phyloP scores from a whole-genome alignment of 2,888 invertebrate species.

The Drosophila subsilvestris region DNA sequence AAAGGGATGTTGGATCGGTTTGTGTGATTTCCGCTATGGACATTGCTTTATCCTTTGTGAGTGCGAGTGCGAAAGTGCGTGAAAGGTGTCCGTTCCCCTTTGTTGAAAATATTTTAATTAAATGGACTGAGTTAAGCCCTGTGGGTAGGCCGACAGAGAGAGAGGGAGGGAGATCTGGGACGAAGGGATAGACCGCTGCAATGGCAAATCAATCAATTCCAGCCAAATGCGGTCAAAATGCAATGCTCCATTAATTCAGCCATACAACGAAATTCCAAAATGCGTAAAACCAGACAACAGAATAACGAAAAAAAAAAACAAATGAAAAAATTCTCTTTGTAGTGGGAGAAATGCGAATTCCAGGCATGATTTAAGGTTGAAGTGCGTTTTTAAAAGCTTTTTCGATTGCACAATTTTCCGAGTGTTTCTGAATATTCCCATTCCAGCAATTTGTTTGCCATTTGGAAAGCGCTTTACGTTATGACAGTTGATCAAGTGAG shows the following conservation, averaged over 20 bases:
- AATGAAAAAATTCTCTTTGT: slow-evolving; percentile 26
- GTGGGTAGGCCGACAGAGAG: slow-evolving; percentile 12
- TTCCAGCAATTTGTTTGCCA: slow-evolving; percentile 10
- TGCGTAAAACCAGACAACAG: not conserved
- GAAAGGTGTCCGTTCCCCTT: slow-evolving; percentile 51
- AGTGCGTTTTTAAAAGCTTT: slow-evolving; percentile 9
- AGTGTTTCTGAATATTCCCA: not conserved
- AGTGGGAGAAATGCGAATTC: slow-evolving; percentile 13
- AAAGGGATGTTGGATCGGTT: slow-evolving; percentile 51
- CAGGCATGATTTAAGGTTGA: slow-evolving; percentile 8
- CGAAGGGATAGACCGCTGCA: slow-evolving; percentile 1
- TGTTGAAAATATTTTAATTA: slow-evolving; percentile 51
- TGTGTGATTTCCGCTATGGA: slow-evolving; percentile 71
- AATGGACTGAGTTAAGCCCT: slow-evolving; percentile 47
- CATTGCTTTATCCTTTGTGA: slow-evolving; percentile 62
- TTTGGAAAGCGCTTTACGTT: slow-evolving; percentile 13
- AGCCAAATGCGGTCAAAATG: slow-evolving; percentile 43
- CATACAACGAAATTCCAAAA: slow-evolving; percentile 26
- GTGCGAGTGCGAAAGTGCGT: slow-evolving; percentile 37
- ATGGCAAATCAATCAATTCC: slow-evolving; percentile 58
- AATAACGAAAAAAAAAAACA: not conserved
- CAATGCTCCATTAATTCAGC: slow-evolving; percentile 47
- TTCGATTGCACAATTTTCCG: not conserved
- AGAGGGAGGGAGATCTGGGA: not conserved
- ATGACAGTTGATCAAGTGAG: slow-evolving; percentile 27